Base-by-base conservation (phyloP, 2,888 invertebrate genomes). In the Idaea dimidiata region DNA sequence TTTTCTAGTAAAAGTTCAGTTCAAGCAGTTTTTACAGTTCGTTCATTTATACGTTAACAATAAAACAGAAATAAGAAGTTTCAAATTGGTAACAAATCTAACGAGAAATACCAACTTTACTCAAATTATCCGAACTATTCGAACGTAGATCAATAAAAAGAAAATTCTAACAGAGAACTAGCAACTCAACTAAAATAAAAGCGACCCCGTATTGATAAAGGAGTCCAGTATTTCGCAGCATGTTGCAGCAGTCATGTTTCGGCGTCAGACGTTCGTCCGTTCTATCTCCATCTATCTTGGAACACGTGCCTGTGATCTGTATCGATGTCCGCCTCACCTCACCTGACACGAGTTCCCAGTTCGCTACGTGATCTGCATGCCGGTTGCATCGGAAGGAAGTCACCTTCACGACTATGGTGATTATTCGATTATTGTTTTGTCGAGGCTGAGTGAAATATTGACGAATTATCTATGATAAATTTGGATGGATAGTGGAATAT, bases 231-330 rank as follows among this genome's bases (percentile, higher is more conserved):
- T 24, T 57, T 57, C n/a, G n/a, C n/a, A n/a, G n/a, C n/a, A n/a
- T n/a, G n/a, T 32, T 18, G 6, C 53, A 31, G 17, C 54, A 58
- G n/a, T 58, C 60, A 53, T 58, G 54, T 43, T 43, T 54, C 61
- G 24, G 59, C 60, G 58, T 60, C 63, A 24, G 59, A 43, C 54
- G 8, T 62, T 62, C 60, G 57, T 61, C 56, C 62, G 55, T 65
- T 71, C 71, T 69, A 69, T 74, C 69, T 67, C 17, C 62, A 61
- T 63, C 61, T 63, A 66, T 73, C 65, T 57, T 58, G 56, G 59
- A 71, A 73, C 87, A 87, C 88, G 88, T 83, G 84, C 79, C 72
- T 67, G 79, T 81, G 83, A 88, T 89, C 81, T 83, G 84, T 88
- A 87, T 86, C 85, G 67, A 60, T 57, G 70, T 72, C 73, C 78